phyloP scores from a whole-genome alignment of 2,113 vertebrate species.

The Colius striatus region DNA sequence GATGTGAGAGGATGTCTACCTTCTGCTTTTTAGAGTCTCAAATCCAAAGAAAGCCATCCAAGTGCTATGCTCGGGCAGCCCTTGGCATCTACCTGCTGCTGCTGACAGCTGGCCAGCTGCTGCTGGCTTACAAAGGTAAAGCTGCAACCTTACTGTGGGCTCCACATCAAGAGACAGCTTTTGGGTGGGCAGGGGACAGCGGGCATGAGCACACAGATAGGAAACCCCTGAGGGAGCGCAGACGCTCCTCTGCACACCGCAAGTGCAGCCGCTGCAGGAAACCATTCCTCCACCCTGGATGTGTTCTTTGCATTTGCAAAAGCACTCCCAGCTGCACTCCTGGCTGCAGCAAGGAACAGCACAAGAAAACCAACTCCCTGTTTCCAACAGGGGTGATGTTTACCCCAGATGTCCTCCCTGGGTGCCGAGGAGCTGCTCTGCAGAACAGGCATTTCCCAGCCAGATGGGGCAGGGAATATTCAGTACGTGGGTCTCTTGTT shows the following conservation, averaged over 20 bases:
- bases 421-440: background rate
- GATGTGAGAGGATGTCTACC: background rate
- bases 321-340: background rate
- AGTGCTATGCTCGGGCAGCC: background rate
- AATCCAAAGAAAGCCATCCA: constrained; percentile 20
- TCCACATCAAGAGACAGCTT: background rate
- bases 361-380: background rate
- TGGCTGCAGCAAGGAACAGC: background rate
- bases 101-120: constrained; percentile 18
- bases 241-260: accelerated
- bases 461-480: accelerated
- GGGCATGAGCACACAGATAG: accelerated
- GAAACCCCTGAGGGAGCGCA: background rate
- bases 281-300: accelerated
- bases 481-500: constrained; percentile 7
- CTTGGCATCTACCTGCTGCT: constrained; percentile 60
- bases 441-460: background rate
- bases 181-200: accelerated
- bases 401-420: background rate
- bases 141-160: accelerated
- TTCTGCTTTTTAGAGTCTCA: constrained; percentile 61
- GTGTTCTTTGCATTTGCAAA: background rate
- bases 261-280: background rate
- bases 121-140: constrained; percentile 73
- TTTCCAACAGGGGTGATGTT: background rate